These are phyloP conservation scores for Penaeus chinensis DNA, from an alignment of 1,140 invertebrate species.

Conservation along the genomic window DNA sequence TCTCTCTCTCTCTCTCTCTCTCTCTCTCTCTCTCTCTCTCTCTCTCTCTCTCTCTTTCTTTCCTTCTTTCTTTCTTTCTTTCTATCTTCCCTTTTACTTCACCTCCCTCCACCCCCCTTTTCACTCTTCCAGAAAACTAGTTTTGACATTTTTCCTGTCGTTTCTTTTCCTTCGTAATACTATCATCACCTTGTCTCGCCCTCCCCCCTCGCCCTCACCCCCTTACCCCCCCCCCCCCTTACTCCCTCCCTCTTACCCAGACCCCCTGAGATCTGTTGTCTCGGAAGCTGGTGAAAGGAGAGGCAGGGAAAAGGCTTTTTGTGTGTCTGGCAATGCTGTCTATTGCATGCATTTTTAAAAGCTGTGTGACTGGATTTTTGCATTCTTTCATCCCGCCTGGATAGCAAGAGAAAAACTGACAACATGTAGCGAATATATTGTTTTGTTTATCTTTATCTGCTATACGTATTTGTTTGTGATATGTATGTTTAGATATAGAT, in stretches of 20 bases:
- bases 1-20: not conserved
- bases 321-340: not conserved
- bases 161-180: not conserved
- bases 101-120: not conserved
- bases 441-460: too few species aligned
- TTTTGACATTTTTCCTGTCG: not conserved
- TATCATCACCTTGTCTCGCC: not conserved
- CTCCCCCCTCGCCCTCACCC: not conserved
- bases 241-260: not conserved
- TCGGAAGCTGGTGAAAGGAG: not conserved
- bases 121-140: not conserved
- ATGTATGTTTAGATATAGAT: too few species aligned
- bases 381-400: too few species aligned
- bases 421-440: too few species aligned
- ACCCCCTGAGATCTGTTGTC: not conserved
- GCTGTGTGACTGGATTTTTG: too few species aligned
- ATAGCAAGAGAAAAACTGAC: too few species aligned
- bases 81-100: too few species aligned
- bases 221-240: not conserved
- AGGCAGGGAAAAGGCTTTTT: conserved; percentile 14
- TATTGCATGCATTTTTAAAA: too few species aligned
- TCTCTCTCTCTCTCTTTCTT: not conserved
- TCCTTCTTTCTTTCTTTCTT: not conserved
- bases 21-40: not conserved
- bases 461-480: too few species aligned